Evolutionary conservation across 2,113 vertebrate genomes (phyloP), one percentile per base, ranked within the genome.

Genomic region (Rhagologus leucostigma): DNA sequence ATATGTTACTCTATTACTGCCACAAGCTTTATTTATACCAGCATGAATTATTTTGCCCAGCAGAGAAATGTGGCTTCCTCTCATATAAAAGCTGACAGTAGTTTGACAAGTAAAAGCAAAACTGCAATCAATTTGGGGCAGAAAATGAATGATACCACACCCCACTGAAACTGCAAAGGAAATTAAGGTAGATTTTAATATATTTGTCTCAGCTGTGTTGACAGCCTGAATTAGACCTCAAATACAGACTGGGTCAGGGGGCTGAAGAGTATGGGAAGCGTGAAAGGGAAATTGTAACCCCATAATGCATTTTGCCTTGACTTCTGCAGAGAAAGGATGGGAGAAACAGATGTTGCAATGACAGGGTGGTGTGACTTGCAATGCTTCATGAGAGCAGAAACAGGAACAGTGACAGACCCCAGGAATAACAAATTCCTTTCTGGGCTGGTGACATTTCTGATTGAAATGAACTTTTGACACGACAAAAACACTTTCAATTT

Each of bases 121-220:
- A 65, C 41, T 4, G 16, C 77, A 68, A 86, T 86, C 85, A 87
- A 21, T 78, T 21, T 0, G 1, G 33, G 68, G 44, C 39, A 87
- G 49, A 76, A 90, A 87, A 89, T 9, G 41, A 90, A 89, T 13
- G 20, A 67, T 60, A 88, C 30, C 75, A 70, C 95, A 90, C 52
- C 87, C 47, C 30, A 21, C 39, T 37, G 68, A 84, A 86, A 84
- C 32, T 15, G 68, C 63, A 70, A 75, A 88, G 82, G 82, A 94
- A 87, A 85, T 82, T 29, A 89, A 94, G 89, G 93, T 59, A 88
- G 63, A 60, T 71, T 71, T 67, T 88, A 84, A 93, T 77, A n/a
- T 44, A 80, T 93, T 80, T 89, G 29, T 57, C 77, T 89, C 3
- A 33, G 60, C 44, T 79, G 41, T 55, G 22, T 22, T 69, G 67